These are phyloP conservation scores for Carassius auratus DNA, from an alignment of 2,113 vertebrate species.

Conservation along the genomic window DNA sequence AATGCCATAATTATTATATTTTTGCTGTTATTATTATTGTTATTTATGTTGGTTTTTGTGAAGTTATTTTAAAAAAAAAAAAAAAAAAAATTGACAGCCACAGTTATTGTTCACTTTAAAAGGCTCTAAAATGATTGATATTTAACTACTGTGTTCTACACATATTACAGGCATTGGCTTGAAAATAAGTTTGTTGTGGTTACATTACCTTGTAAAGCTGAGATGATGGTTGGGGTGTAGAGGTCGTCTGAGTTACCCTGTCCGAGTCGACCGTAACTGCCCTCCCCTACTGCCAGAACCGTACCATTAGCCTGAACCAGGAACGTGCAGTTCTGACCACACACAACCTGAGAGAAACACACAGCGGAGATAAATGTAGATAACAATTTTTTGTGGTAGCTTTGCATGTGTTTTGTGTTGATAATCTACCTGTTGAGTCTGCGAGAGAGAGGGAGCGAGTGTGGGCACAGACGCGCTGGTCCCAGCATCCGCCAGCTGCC, in stretches of 20 bases:
- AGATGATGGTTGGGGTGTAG: constrained; percentile 78
- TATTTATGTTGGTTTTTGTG: no score
- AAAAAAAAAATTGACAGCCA: no score
- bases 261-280: constrained; percentile 80
- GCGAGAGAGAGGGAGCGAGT: constrained; percentile 73
- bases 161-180: neutral
- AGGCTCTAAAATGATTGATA: no score
- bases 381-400: neutral
- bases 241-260: constrained; percentile 83
- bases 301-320: constrained; percentile 79
- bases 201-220: constrained; percentile 77
- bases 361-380: neutral
- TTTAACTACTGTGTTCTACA: neutral
- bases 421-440: constrained; percentile 78
- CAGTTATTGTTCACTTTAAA: no score
- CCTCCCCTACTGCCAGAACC: constrained; percentile 79
- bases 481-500: constrained; percentile 78
- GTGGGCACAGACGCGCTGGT: constrained; percentile 75
- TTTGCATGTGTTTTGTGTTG: neutral
- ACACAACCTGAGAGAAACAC: constrained; percentile 73
- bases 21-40: no score
- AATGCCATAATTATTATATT: no score
- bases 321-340: constrained; percentile 83
- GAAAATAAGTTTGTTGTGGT: neutral
- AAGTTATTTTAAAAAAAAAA: no score